These are phyloP conservation scores for Porites rus DNA, from an alignment of 92 coral and sea anemone genomes.

Conservation along the genomic window DNA sequence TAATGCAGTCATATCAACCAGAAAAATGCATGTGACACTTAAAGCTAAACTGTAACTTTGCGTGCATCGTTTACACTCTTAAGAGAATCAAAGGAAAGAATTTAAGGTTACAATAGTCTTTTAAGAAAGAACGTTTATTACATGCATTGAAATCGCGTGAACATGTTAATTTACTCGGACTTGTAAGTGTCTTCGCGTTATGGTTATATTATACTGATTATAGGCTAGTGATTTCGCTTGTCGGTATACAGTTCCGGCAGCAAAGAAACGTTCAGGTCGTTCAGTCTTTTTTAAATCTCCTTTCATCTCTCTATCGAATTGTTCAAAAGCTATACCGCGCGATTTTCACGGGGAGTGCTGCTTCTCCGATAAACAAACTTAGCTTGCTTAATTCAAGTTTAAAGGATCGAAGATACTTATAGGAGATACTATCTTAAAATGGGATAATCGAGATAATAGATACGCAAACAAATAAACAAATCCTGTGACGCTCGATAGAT, in stretches of 20 bases:
- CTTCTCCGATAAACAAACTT: conserved; percentile 12
- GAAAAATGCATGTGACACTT: not conserved
- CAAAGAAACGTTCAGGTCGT: not conserved
- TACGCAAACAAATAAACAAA: conserved; percentile 52
- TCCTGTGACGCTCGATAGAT: conserved; percentile 10
- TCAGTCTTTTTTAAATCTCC: not conserved
- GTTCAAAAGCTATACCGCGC: not conserved
- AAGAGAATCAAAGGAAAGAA: not conserved
- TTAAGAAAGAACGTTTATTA: not conserved
- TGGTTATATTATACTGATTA: no score
- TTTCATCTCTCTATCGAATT: not conserved
- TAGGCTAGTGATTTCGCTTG: conserved; percentile 3
- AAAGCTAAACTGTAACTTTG: not conserved
- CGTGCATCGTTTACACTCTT: not conserved
- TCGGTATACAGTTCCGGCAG: not conserved
- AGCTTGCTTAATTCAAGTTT: conserved; percentile 27
- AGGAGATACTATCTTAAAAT: conserved; percentile 42
- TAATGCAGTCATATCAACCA: not conserved
- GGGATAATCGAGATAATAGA: conserved; percentile 56
- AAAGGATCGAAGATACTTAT: conserved; percentile 22
- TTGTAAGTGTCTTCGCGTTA: not conserved
- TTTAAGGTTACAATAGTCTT: no score
- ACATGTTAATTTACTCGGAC: not conserved
- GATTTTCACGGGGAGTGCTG: not conserved
- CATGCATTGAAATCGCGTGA: not conserved